These are phyloP conservation scores for Rhagoletis zephyria DNA, from an alignment of 1,140 invertebrate genomes.

Conservation along the genomic window DNA sequence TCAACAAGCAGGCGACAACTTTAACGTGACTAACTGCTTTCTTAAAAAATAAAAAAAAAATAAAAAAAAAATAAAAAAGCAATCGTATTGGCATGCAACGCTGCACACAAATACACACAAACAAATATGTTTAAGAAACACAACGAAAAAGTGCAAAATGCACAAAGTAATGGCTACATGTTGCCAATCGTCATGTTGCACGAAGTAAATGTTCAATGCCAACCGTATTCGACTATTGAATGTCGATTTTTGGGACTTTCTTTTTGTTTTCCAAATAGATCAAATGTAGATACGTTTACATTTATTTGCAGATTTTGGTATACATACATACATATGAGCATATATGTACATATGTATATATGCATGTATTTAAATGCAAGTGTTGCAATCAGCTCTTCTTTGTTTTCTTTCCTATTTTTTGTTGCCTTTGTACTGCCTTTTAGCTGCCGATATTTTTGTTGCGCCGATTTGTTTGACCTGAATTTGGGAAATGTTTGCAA, in stretches of 20 bases:
- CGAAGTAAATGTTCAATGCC: slow-evolving; percentile 51
- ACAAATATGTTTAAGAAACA: no score
- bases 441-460: neutral
- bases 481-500: slow-evolving; percentile 40
- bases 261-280: neutral
- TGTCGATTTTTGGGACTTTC: neutral
- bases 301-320: neutral
- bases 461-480: slow-evolving; percentile 26
- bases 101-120: neutral
- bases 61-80: neutral
- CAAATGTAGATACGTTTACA: neutral
- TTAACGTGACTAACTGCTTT: slow-evolving; percentile 42
- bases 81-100: neutral
- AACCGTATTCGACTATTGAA: neutral
- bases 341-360: neutral
- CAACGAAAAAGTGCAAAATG: neutral
- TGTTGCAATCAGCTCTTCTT: neutral
- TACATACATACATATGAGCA: no score
- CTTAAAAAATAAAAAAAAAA: neutral
- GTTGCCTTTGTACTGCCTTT: neutral
- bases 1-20: slow-evolving; percentile 31
- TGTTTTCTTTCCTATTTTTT: neutral
- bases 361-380: neutral
- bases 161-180: neutral
- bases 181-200: slow-evolving; percentile 32